phyloP scores from a whole-genome alignment of 1,140 invertebrate species.

The Thrips palmi region DNA sequence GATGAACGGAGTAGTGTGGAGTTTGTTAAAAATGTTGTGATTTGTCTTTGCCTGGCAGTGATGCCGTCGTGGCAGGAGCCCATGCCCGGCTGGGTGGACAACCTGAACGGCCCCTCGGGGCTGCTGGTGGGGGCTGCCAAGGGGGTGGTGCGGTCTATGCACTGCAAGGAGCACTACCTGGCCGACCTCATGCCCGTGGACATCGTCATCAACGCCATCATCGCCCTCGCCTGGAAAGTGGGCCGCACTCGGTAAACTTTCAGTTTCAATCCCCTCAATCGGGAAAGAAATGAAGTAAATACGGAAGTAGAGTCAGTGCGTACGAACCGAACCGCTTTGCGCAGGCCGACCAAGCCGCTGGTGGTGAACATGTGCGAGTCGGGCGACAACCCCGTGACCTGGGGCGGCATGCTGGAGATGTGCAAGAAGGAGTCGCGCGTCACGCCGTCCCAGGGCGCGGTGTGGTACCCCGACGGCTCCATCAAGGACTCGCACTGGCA shows the following conservation, averaged over 20 bases:
- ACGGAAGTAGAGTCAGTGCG: no score
- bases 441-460: constrained; percentile 58
- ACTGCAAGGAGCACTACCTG: constrained; percentile 30
- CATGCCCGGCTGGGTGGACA: constrained; percentile 52
- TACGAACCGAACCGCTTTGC: no score
- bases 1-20: no score
- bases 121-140: constrained; percentile 33
- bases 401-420: constrained; percentile 59
- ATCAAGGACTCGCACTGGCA: constrained; percentile 35
- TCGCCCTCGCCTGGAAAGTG: constrained; percentile 50
- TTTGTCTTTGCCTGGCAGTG: constrained; percentile 20
- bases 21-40: no score
- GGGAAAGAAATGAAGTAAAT: no score
- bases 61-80: constrained; percentile 23
- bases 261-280: no score
- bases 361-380: no score
- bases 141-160: constrained; percentile 39
- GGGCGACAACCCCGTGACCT: constrained; percentile 46
- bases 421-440: constrained; percentile 44
- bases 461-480: constrained; percentile 68
- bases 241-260: constrained; percentile 9
- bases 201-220: constrained; percentile 53
- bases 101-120: constrained; percentile 54
- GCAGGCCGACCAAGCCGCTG: no score
- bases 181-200: constrained; percentile 66